Percentiles rank a stretch among this genome's conserved stretches.
phyloP scores from a whole-genome alignment of 1,140 invertebrate genomes.

The Drosophila jambulina region DNA sequence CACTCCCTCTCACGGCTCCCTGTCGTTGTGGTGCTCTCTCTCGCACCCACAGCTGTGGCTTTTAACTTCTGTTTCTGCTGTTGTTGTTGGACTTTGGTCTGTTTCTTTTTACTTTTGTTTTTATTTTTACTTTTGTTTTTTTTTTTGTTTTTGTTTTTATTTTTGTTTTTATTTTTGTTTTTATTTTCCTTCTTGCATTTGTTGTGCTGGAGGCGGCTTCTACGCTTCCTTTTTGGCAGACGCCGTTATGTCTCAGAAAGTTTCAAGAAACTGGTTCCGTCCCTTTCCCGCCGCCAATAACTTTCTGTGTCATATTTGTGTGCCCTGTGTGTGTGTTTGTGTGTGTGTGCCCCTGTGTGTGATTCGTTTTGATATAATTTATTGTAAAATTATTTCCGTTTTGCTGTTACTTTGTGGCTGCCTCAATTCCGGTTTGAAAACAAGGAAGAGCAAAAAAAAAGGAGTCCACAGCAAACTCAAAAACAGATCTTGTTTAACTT shows the following conservation, averaged over 20 bases:
- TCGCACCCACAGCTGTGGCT: conserved; percentile 16
- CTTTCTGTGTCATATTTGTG: conserved; percentile 32
- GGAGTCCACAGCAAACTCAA: background rate
- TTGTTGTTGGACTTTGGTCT: background rate
- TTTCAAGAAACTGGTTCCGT: conserved; percentile 58
- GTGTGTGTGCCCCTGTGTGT: conserved; percentile 18
- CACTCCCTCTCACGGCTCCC: background rate
- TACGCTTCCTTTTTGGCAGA: conserved; percentile 54
- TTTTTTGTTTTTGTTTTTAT: background rate
- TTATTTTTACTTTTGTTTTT: too few species aligned
- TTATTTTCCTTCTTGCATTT: background rate
- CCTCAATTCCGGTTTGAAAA: conserved; percentile 13
- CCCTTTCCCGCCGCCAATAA: conserved; percentile 9
- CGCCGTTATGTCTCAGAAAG: conserved; percentile 75
- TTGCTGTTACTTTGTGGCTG: conserved; percentile 47
- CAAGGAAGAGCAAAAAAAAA: background rate
- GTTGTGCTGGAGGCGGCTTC: conserved; percentile 25
- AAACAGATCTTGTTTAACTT: conserved; percentile 9
- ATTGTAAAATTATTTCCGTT: conserved; percentile 80
- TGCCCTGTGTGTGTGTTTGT: background rate
- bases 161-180: background rate
- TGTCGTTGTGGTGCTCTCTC: background rate
- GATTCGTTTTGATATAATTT: conserved; percentile 72
- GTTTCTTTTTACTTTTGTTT: background rate
- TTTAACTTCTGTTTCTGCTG: conserved; percentile 11